Conservation (phyloP, 2,113 vertebrate genomes). For the Siniperca knerii region DNA sequence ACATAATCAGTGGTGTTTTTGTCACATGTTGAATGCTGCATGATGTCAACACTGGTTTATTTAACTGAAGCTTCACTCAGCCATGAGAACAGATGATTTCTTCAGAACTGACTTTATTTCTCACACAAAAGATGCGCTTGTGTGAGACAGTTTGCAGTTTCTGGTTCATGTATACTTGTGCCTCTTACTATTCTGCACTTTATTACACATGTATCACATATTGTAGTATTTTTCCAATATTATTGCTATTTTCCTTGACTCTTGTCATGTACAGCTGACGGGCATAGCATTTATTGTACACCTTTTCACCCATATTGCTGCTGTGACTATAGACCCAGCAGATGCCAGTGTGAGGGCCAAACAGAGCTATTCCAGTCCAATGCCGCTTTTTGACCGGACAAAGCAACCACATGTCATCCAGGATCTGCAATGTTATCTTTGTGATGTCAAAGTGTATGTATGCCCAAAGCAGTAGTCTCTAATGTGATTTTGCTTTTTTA, state of each 20-base stretch:
- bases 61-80: constrained; percentile 15
- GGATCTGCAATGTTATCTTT: constrained; percentile 84
- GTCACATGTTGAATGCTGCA: constrained; percentile 55
- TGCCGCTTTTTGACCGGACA: constrained; percentile 81
- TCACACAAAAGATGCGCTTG: constrained; percentile 33
- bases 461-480: constrained; percentile 29
- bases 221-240: background rate
- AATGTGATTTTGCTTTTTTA: constrained; percentile 1
- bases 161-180: background rate
- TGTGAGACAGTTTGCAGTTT: constrained; percentile 11
- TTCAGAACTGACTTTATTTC: constrained; percentile 37
- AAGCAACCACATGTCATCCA: constrained; percentile 84
- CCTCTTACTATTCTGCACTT: background rate
- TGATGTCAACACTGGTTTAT: constrained; percentile 57
- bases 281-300: constrained; percentile 74
- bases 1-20: constrained; percentile 57
- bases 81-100: constrained; percentile 38
- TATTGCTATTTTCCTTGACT: constrained; percentile 74
- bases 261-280: constrained; percentile 64
- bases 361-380: constrained; percentile 75
- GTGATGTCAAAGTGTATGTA: constrained; percentile 83
- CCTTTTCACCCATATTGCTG: constrained; percentile 76
- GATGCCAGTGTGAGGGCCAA: constrained; percentile 78
- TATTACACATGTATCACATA: background rate
- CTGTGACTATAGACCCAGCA: constrained; percentile 82